Percentiles rank a stretch among this genome's conserved stretches.
phyloP scores from a whole-genome alignment of 1,140 invertebrate genomes.

The Pseudomyrmex dendroicus region DNA sequence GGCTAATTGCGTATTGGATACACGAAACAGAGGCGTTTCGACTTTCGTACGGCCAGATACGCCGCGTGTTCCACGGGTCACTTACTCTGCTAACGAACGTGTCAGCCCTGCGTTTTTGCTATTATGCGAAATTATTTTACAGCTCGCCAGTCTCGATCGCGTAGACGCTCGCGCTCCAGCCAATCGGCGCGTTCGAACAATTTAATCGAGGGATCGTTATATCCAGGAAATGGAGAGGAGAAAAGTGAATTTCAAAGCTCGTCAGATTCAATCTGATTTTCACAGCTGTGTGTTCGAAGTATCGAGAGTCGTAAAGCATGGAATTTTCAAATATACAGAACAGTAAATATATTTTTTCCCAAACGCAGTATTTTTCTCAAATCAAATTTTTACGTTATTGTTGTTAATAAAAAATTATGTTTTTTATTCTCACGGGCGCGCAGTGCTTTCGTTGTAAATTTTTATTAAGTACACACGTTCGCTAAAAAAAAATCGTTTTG shows the following conservation, averaged over 20 bases:
- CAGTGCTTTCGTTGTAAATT: conserved; percentile 4
- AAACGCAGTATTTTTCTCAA: conserved; percentile 24
- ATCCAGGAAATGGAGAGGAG: neutral
- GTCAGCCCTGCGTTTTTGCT: conserved; percentile 58
- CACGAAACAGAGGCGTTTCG: conserved; percentile 61
- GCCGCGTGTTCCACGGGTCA: conserved; percentile 63
- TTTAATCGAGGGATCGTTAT: conserved; percentile 39
- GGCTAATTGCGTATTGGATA: conserved; percentile 65
- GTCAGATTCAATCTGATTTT: neutral
- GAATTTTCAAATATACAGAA: neutral
- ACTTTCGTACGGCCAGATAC: conserved; percentile 51
- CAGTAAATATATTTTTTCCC: too few relatives aligned
- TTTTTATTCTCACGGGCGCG: conserved; percentile 5
- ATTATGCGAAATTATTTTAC: conserved; percentile 75
- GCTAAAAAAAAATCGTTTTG: conserved; percentile 18
- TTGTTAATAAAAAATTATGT: neutral
- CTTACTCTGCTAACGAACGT: conserved; percentile 67
- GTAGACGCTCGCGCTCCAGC: conserved; percentile 34
- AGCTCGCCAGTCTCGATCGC: conserved; percentile 47
- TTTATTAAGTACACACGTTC: conserved; percentile 12
- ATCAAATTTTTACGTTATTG: conserved; percentile 16
- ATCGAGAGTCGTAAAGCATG: neutral
- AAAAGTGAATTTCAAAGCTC: conserved; percentile 5
- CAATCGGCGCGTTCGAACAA: conserved; percentile 30
- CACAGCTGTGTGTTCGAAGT: neutral